Evolutionary conservation across 2,113 vertebrate species (phyloP).

Genomic region (Siphamia tubifer): DNA sequence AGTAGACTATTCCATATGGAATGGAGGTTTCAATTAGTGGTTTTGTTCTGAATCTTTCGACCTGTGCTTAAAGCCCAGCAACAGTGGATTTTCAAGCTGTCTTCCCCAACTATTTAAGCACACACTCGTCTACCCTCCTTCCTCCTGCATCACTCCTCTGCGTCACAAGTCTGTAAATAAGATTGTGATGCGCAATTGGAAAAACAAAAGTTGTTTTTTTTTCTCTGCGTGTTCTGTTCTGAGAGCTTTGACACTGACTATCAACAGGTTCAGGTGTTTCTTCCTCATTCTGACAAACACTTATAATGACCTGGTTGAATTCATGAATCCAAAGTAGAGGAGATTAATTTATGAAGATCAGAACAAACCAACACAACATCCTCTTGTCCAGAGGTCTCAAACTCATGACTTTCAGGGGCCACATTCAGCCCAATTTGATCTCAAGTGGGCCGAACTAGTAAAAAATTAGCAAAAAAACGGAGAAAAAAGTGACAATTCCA

Average conservation of each 20-base stretch:
- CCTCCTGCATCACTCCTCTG: slow-evolving; percentile 40
- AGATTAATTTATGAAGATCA: not conserved
- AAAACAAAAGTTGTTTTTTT: slow-evolving; percentile 14
- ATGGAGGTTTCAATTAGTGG: slow-evolving; percentile 19
- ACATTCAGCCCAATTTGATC: too few species aligned
- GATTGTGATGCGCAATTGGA: slow-evolving; percentile 36
- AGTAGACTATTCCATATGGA: not conserved
- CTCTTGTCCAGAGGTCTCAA: too few species aligned
- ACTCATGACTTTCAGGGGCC: too few species aligned
- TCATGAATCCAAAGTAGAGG: not conserved
- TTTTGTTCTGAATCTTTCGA: not conserved
- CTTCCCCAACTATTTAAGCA: slow-evolving; percentile 6
- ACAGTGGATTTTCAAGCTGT: slow-evolving; percentile 7
- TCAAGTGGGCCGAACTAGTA: too few species aligned
- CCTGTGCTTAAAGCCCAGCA: not conserved
- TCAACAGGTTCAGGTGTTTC: not conserved
- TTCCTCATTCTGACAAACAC: not conserved
- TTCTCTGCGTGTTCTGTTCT: not conserved
- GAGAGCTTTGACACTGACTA: not conserved
- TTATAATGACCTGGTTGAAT: not conserved
- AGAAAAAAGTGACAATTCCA: too few species aligned
- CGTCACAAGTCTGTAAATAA: slow-evolving; percentile 60
- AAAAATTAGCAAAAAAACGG: too few species aligned
- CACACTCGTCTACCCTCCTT: not conserved
- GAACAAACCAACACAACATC: too few species aligned